Evolutionary conservation across 2,888 invertebrate species (phyloP), one percentile per base, ranked within the genome.

Genomic region (Blomia tropicalis): DNA sequence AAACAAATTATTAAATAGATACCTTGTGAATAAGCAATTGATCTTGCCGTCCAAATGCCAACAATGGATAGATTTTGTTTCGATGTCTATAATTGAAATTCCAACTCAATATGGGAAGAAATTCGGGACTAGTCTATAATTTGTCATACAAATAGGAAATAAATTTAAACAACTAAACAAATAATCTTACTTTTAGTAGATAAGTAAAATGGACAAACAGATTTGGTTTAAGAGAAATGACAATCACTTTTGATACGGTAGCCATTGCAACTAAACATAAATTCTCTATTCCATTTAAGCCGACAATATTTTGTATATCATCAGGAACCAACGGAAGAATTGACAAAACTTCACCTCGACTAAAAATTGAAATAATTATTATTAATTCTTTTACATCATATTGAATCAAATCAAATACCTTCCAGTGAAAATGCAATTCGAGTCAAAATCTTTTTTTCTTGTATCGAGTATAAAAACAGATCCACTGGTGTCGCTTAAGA

Each of bases 371-470:
- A 32, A 1, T 1, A 23, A 23, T 19, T 19, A 11, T 2, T 31
- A 60, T 4, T n/a, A n/a, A n/a, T n/a, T n/a, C n/a, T n/a, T n/a
- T 31, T 5, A 22, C 43, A 58, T 1, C 4, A 7, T 60, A 1
- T 7, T n/a, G 2, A 7, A n/a, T 43, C 31, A 25, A 19, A 41
- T 5, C 58, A 54, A 19, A 27, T 67, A 74, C 74, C 76, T 77
- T 65, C 96, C 96, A 36, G 95, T 93, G 75, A 98, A 98, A 19
- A 98, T 77, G 73, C 96, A 95, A 60, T 88, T 85, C 0, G 90
- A 86, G 65, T 88, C 85, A 73, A 87, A 88, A 0, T 86, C 84
- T 47, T 92, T 79, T 41, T 90, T 85, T 17, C 86, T 87, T 71
- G 93, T 92, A 70, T 83, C 86, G 41, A 95, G 77, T 67, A 91